A percentile compares a stretch with the other conserved stretches of the same genome.
These are phyloP conservation scores for Tyria jacobaeae DNA, from an alignment of 2,888 invertebrate species.

Conservation along the genomic window DNA sequence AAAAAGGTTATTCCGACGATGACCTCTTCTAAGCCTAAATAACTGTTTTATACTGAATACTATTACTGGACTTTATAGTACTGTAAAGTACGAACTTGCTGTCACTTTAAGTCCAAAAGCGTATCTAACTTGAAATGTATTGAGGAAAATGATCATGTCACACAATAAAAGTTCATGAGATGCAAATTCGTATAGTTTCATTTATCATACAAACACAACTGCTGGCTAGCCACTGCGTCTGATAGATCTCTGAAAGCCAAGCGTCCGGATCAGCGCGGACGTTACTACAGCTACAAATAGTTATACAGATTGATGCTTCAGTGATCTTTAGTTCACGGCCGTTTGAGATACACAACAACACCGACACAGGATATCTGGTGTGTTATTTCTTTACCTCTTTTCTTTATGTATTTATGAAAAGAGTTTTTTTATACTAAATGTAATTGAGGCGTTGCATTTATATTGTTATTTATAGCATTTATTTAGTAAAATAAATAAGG, in stretches of 20 bases:
- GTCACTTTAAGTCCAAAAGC: too few species aligned
- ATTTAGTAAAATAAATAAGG: too few species aligned
- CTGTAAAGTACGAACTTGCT: too few species aligned
- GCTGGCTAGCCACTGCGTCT: neutral
- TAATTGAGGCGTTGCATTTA: too few species aligned
- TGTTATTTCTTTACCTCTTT: neutral
- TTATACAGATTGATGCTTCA: constrained; percentile 18
- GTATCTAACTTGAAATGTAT: too few species aligned
- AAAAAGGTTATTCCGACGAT: too few species aligned
- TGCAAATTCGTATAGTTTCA: neutral
- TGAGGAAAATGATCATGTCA: too few species aligned
- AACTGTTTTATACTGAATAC: too few species aligned
- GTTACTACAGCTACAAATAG: constrained; percentile 5
- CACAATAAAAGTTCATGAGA: too few species aligned
- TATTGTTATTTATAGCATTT: too few species aligned
- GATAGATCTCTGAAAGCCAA: constrained; percentile 9
- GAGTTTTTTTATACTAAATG: neutral
- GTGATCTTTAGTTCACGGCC: constrained; percentile 8
- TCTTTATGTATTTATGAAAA: neutral
- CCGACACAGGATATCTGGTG: neutral
- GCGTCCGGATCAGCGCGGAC: neutral
- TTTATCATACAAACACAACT: neutral
- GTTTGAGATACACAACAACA: constrained; percentile 4
- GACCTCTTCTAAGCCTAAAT: too few species aligned
- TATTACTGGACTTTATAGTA: too few species aligned